phyloP scores from a whole-genome alignment of 2,113 vertebrate genomes.

The Daphoenositta chrysoptera region DNA sequence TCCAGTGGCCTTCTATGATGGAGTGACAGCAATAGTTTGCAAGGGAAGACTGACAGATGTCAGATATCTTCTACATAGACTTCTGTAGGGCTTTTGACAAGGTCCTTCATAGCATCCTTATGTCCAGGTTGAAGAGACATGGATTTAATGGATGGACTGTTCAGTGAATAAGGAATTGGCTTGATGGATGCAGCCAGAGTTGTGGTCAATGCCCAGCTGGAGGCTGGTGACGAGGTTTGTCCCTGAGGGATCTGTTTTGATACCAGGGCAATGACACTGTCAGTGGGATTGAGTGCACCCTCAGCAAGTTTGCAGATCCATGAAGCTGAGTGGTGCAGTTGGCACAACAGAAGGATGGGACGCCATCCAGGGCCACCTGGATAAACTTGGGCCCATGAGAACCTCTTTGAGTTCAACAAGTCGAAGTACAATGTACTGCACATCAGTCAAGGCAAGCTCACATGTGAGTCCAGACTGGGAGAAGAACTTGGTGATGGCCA shows the following conservation, averaged over 20 bases:
- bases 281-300: background rate
- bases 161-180: background rate
- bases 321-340: background rate
- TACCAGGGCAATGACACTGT: background rate
- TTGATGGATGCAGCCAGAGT: background rate
- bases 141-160: background rate
- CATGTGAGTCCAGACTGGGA: background rate
- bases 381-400: background rate
- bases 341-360: background rate
- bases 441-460: rapidly evolving
- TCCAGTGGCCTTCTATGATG: background rate
- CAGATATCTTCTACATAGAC: background rate
- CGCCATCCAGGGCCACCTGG: background rate
- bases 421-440: background rate
- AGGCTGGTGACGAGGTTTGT: background rate
- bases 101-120: background rate
- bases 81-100: background rate
- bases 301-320: background rate
- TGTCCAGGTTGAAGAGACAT: background rate
- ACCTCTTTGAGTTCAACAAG: background rate
- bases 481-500: background rate
- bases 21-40: background rate
- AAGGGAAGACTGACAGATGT: background rate
- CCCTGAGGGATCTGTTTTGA: background rate
- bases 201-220: background rate